These are phyloP conservation scores for Tamandua tetradactyla DNA, from an alignment of 2,797 vertebrate species.

Conservation along the genomic window DNA sequence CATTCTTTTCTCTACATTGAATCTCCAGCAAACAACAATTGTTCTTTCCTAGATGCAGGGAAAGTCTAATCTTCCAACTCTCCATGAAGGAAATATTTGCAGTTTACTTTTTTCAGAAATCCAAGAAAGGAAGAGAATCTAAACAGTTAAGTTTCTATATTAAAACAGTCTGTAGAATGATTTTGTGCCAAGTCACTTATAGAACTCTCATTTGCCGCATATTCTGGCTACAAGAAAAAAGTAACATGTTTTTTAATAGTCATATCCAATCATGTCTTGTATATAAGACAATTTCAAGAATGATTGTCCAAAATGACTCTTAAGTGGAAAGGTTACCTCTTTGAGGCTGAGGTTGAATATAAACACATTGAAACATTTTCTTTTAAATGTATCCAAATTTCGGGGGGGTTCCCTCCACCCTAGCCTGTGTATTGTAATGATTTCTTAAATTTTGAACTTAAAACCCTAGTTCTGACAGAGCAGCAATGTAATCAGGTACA, in stretches of 20 bases:
- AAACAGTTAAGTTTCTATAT: conserved; percentile 32
- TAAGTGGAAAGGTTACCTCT: conserved; percentile 81
- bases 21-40: neutral
- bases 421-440: conserved; percentile 72
- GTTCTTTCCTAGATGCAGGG: neutral
- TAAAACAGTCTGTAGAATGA: conserved; percentile 45
- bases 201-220: conserved; percentile 30
- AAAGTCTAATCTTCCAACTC: conserved; percentile 36
- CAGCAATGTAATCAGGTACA: conserved; percentile 66
- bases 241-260: conserved; percentile 63
- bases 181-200: conserved; percentile 60
- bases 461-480: conserved; percentile 66
- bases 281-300: conserved; percentile 80
- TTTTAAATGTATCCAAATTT: conserved; percentile 81
- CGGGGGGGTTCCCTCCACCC: conserved; percentile 25
- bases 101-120: conserved; percentile 28
- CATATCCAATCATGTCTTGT: conserved; percentile 58
- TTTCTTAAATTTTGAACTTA: conserved; percentile 76
- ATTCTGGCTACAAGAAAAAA: conserved; percentile 56
- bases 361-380: conserved; percentile 81
- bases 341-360: conserved; percentile 75
- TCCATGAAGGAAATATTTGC: conserved; percentile 12
- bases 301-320: conserved; percentile 63
- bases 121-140: neutral
- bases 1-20: neutral